Base-by-base conservation (phyloP, 2,113 vertebrate species). In the Asarcornis scutulata region DNA sequence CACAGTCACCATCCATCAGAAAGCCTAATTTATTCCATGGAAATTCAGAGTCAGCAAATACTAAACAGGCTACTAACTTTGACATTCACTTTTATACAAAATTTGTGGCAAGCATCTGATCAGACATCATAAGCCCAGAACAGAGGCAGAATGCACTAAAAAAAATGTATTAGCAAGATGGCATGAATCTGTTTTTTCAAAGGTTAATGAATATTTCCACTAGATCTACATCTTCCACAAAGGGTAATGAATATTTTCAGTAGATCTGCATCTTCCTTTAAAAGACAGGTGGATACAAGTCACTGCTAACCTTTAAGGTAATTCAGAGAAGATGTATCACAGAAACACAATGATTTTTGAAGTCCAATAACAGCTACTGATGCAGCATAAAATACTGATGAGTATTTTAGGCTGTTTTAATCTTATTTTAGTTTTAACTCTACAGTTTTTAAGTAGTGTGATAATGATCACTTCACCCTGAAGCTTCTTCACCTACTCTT, bases 391-490 rank as follows among this genome's bases (percentile, higher is more conserved):
- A 48, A 48, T 11, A 48, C 46, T 48, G 46, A 22, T 21, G 42
- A 86, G 34, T 75, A 75, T 46, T 93, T 91, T 64, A 86, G 66
- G 42, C 63, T 84, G 36, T 72, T 86, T 92, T 78, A 91, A 84
- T 86, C 76, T 75, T 60, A 32, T 32, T 95, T 92, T 69, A 88
- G 59, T 56, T 88, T 93, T 80, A 88, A 91, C 23, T 81, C 27
- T 31, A 66, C 14, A 48, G 17, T 78, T 91, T 63, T 86, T 93
- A 93, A 84, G 66, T 17, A 88, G 60, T 40, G 26, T 75, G 83
- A 78, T 72, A 89, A 84, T 84, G 58, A 95, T 89, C 73, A 82
- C 44, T 86, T 94, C 84, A 72, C 52, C 63, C 84, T 85, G 66
- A 95, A 94, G 74, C 76, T 87, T 73, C 74, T 66, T 95, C 63